Conservation (phyloP, 2,797 vertebrate genomes). For the Nothura maculosa region DNA sequence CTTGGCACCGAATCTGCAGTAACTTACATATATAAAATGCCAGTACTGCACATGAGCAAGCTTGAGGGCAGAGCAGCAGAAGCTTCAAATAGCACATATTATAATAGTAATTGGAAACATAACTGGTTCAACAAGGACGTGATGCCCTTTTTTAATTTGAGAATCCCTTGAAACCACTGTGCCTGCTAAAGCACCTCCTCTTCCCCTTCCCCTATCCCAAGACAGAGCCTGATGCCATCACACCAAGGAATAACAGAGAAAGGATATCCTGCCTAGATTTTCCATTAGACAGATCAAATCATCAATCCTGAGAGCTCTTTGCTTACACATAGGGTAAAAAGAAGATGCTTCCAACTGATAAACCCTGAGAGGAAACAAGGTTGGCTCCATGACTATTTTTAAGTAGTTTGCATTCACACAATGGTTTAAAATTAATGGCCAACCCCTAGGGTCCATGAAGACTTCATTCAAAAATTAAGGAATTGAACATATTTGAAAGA, state of each 20-base stretch:
- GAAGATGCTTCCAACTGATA: constrained; percentile 65
- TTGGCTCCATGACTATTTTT: constrained; percentile 66
- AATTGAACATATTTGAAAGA: background rate
- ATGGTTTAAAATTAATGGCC: constrained; percentile 53
- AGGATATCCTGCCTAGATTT: constrained; percentile 74
- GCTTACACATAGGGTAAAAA: constrained; percentile 46
- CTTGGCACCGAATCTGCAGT: constrained; percentile 35
- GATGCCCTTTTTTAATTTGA: background rate
- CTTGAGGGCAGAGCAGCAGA: background rate
- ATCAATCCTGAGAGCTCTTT: constrained; percentile 22
- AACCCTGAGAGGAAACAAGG: constrained; percentile 51
- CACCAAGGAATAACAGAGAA: constrained; percentile 72
- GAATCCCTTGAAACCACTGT: constrained; percentile 39
- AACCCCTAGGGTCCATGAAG: background rate
- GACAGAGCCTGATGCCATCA: constrained; percentile 48
- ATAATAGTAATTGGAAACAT: background rate
- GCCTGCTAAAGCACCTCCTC: constrained; percentile 33
- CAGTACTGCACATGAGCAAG: background rate
- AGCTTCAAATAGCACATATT: background rate
- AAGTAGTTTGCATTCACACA: constrained; percentile 48
- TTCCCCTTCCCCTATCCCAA: constrained; percentile 51
- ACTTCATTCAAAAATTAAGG: background rate
- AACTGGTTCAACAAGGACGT: background rate
- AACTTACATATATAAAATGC: constrained; percentile 44
- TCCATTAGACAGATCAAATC: constrained; percentile 64